Evolutionary conservation across 2,113 vertebrate species (phyloP).

Genomic region (Hipposideros armiger): DNA sequence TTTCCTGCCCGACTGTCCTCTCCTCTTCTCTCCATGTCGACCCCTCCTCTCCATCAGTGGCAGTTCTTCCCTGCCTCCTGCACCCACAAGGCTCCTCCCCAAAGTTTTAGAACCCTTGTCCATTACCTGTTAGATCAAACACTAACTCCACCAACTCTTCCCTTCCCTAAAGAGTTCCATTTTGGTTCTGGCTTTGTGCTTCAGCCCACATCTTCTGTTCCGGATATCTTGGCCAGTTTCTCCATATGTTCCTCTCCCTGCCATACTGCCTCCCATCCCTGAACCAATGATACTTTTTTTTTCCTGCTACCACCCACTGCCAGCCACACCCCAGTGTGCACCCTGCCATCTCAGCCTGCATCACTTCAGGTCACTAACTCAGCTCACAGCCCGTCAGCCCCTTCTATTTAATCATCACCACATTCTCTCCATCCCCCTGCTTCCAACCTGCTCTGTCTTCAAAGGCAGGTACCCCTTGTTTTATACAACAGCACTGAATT

Average conservation of each 20-base stretch:
- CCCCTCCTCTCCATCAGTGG: too few relatives aligned
- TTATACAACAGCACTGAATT: not conserved
- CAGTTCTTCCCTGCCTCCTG: not conserved
- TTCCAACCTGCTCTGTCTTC: not conserved
- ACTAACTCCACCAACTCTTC: not conserved
- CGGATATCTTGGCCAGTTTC: not conserved
- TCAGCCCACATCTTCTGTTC: not conserved
- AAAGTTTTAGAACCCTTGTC: not conserved
- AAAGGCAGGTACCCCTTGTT: not conserved
- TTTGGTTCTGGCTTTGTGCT: not conserved
- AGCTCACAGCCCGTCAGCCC: not conserved
- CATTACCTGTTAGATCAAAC: not conserved
- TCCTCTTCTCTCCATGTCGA: not conserved
- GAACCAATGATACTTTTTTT: not conserved
- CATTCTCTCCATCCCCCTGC: not conserved
- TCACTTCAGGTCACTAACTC: not conserved
- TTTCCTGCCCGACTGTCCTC: accelerated
- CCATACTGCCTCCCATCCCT: not conserved
- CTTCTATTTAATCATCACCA: not conserved
- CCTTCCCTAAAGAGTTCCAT: not conserved
- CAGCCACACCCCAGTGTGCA: not conserved
- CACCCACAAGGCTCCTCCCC: not conserved
- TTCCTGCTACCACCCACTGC: not conserved
- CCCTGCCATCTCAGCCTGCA: not conserved
- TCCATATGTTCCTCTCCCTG: not conserved